Evolutionary conservation across 2,113 vertebrate genomes (phyloP).

Genomic region (Terrapene triunguis): DNA sequence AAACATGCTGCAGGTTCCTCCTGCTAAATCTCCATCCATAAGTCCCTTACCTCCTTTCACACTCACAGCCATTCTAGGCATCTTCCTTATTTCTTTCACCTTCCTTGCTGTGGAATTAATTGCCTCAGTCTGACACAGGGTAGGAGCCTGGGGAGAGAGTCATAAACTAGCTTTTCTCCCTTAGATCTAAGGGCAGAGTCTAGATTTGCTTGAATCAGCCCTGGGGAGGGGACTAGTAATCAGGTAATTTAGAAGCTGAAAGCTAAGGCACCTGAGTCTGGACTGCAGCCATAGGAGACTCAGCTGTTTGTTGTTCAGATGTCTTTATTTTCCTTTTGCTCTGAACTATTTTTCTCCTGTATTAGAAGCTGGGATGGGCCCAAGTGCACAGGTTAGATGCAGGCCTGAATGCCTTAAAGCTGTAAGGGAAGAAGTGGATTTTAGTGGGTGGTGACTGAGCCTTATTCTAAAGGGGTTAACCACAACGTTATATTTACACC

Average conservation of each 20-base stretch:
- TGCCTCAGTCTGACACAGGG: not conserved
- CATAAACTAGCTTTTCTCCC: not conserved
- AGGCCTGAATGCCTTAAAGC: too few species aligned
- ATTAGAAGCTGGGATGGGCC: not conserved
- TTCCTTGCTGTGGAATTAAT: not conserved
- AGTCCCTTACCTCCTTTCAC: not conserved
- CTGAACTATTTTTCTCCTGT: accelerated
- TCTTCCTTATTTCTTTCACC: not conserved
- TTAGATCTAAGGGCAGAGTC: not conserved
- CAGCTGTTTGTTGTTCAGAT: not conserved
- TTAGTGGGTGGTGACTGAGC: not conserved
- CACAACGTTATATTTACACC: not conserved
- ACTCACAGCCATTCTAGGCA: not conserved
- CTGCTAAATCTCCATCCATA: not conserved
- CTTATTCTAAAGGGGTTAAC: not conserved
- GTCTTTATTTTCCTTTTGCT: not conserved
- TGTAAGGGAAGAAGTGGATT: not conserved
- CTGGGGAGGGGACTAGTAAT: not conserved
- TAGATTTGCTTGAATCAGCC: accelerated
- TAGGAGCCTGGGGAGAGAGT: not conserved
- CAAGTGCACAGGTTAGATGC: accelerated
- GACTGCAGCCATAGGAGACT: not conserved
- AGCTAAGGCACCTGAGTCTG: not conserved
- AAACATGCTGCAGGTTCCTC: not conserved
- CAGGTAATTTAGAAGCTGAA: not conserved